Base-by-base conservation (phyloP, 2,888 invertebrate species). In the Boloria selene region DNA sequence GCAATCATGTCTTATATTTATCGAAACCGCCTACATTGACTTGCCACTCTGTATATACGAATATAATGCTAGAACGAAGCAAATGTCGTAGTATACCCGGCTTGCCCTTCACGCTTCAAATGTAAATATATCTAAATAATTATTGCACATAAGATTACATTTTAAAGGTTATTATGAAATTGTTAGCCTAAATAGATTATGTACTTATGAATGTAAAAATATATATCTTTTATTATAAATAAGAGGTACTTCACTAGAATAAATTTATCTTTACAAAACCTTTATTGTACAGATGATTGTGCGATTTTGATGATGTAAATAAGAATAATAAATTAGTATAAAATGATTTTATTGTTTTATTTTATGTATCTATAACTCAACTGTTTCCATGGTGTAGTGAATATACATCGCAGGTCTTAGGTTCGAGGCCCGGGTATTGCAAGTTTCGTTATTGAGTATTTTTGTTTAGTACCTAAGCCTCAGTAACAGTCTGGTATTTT, bases 61-160 rank as follows among this genome's bases (percentile, higher is more conserved):
- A 17, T 53, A 53, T 45, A 38, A 62, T 4, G 59, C 60, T 60
- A 47, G 65, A 64, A 26, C 10, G 45, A 54, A 64, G 47, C 58
- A 49, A 62, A 31, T 58, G 56, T 69, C 61, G 64, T 61, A 54
- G 31, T 38, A 38, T 38, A 60, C 65, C 82, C 85, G 83, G 91
- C 90, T 90, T 89, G 84, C 82, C 82, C 83, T 76, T 83, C 91
- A 90, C 90, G 91, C 91, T 88, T 89, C 84, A 82, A 79, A 73
- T 73, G 88, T 88, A 91, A 83, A 90, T 90, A 88, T 78, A 67
- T 72, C 72, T 58, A 73, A 85, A 62, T 14, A 77, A 79, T 81
- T 77, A 77, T 77, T 88, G 91, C 91, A 90, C 91, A 82, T 81
- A 82, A 81, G 74, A 77, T 72, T 77, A 79, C 77, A 76, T 77